A percentile compares a stretch with the other conserved stretches of the same genome.
phyloP scores from a whole-genome alignment of 2,888 invertebrate genomes.

The Orthosia gothica region DNA sequence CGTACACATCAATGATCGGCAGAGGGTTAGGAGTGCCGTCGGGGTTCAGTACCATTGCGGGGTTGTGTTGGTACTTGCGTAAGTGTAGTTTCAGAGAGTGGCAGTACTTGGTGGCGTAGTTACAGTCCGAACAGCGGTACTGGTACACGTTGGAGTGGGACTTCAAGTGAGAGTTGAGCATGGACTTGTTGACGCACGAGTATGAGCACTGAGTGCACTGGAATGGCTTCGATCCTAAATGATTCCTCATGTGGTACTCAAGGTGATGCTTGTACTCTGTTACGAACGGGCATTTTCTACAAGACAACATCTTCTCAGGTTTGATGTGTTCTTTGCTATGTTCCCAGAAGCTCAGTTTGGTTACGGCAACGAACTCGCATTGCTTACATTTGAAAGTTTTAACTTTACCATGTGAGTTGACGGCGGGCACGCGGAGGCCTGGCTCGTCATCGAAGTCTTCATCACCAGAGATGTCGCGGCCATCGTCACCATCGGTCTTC shows the following conservation, averaged over 20 bases:
- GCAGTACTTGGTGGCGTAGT: constrained; percentile 99
- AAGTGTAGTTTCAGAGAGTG: constrained; percentile 99
- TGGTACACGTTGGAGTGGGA: constrained; percentile 98
- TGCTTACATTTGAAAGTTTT: constrained; percentile 98
- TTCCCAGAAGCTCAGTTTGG: constrained; percentile 98
- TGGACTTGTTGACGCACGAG: constrained; percentile 99
- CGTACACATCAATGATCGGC: constrained; percentile 97
- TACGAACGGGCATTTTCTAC: constrained; percentile 98
- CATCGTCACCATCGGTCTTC: constrained; percentile 84
- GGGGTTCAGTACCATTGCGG: constrained; percentile 97
- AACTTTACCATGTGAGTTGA: constrained; percentile 95
- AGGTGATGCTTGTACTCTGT: constrained; percentile 99
- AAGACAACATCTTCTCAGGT: constrained; percentile 97
- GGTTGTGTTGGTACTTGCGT: constrained; percentile 97
- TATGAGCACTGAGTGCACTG: constrained; percentile 97
- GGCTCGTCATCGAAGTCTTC: constrained; percentile 91
- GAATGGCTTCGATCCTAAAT: constrained; percentile 98
- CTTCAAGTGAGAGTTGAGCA: constrained; percentile 99
- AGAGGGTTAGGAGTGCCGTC: constrained; percentile 97
- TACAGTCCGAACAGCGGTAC: constrained; percentile 98
- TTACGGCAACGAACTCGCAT: constrained; percentile 96
- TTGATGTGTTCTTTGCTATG: constrained; percentile 98
- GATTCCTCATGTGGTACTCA: constrained; percentile 99
- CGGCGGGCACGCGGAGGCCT: constrained; percentile 92
- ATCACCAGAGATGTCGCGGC: constrained; percentile 89